Percentiles rank a stretch among this genome's conserved stretches.
phyloP scores from a whole-genome alignment of 2,113 vertebrate genomes.

The Zosterops borbonicus region DNA sequence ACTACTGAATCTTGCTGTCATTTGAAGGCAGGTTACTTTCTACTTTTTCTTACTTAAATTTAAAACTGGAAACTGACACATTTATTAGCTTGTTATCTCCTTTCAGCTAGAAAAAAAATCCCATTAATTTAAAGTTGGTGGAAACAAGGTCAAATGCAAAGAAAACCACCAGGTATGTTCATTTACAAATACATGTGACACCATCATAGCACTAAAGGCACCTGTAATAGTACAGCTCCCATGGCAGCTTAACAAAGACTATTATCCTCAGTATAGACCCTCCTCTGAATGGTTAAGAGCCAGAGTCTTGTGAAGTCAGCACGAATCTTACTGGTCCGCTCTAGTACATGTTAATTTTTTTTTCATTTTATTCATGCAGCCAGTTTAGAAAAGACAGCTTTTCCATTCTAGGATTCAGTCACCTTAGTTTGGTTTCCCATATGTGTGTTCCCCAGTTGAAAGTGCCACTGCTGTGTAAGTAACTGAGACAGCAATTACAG shows the following conservation, averaged over 20 bases:
- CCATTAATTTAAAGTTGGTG: background rate
- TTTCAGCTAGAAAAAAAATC: background rate
- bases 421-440: background rate
- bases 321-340: background rate
- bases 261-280: background rate
- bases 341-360: background rate
- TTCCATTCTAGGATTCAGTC: background rate
- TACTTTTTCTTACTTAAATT: background rate
- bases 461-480: background rate
- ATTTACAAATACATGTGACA: background rate
- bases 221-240: background rate
- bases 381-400: background rate
- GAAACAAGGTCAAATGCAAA: background rate
- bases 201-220: background rate
- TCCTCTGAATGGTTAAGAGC: background rate
- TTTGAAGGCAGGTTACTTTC: background rate
- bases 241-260: background rate
- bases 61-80: background rate
- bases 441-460: rapidly evolving
- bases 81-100: background rate
- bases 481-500: background rate
- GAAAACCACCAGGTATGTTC: background rate
- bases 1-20: background rate
- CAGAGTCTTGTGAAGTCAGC: background rate
- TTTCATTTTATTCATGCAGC: background rate